Evolutionary conservation across 2,113 vertebrate species (phyloP).

Genomic region (Lophura nycthemera): DNA sequence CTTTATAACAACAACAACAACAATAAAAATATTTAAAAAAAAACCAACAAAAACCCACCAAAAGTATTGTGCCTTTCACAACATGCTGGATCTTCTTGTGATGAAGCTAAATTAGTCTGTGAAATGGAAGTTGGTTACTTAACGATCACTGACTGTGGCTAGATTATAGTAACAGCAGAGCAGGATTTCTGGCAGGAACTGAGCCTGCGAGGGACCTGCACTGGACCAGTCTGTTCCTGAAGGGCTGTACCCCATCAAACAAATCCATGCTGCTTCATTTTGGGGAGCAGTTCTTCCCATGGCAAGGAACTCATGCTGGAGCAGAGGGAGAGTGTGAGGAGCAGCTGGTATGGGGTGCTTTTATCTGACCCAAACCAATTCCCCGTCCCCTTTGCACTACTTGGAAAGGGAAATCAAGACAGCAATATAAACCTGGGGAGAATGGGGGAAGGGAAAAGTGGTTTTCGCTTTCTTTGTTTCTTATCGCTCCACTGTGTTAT

Average conservation of each 20-base stretch:
- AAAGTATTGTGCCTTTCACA: neutral
- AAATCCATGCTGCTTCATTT: neutral
- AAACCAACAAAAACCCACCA: neutral
- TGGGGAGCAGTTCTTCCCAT: neutral
- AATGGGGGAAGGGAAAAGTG: neutral
- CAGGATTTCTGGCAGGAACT: neutral
- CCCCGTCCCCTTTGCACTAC: too few relatives aligned
- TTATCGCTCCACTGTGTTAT: neutral
- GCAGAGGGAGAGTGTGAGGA: neutral
- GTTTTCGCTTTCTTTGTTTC: neutral
- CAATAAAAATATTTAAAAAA: neutral
- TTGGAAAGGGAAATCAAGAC: neutral
- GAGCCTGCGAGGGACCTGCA: neutral
- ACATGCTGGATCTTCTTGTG: neutral
- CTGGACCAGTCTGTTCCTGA: neutral
- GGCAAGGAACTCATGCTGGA: neutral
- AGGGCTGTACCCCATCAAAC: neutral
- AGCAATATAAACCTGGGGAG: neutral
- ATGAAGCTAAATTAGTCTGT: neutral
- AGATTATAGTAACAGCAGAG: accelerated
- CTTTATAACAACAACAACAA: neutral
- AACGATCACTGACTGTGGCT: neutral
- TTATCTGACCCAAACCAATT: neutral
- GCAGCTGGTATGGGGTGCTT: neutral
- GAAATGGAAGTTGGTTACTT: neutral